These are phyloP conservation scores for Atta cephalotes DNA, from an alignment of 1,140 invertebrate genomes.

Conservation along the genomic window DNA sequence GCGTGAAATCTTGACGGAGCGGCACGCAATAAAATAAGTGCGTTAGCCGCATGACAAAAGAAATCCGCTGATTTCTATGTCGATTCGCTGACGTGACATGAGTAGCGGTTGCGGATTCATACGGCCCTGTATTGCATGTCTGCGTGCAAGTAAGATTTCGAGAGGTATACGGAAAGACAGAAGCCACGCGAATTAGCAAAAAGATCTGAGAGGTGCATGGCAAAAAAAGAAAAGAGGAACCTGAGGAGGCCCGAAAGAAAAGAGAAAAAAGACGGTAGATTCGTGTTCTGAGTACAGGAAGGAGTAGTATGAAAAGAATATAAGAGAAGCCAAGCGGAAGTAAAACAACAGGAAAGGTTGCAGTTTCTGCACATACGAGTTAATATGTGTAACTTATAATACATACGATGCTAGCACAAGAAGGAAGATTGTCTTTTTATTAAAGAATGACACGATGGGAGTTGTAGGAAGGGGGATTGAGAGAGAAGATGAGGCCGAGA, in stretches of 20 bases:
- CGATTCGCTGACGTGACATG: background rate
- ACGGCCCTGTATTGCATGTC: slow-evolving; percentile 48
- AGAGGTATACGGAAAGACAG: background rate
- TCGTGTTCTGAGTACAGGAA: background rate
- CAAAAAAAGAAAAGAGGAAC: background rate
- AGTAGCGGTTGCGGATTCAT: slow-evolving; percentile 4
- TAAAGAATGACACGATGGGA: background rate
- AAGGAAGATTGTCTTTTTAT: slow-evolving; percentile 49
- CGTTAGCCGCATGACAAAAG: background rate
- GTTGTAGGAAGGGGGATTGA: background rate
- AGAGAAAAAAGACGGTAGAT: background rate
- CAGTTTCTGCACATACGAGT: background rate
- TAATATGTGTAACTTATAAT: slow-evolving; percentile 49
- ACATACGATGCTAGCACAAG: slow-evolving; percentile 23
- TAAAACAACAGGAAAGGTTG: slow-evolving; percentile 29
- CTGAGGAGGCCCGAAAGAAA: background rate
- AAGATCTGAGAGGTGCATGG: background rate
- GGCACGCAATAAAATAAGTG: slow-evolving; percentile 29
- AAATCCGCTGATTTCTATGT: background rate
- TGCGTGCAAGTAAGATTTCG: slow-evolving; percentile 6
- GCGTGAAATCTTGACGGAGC: slow-evolving; percentile 5
- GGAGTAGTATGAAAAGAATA: background rate
- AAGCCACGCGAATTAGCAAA: background rate
- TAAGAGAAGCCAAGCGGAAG: slow-evolving; percentile 45
- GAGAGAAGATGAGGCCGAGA: slow-evolving; percentile 9